Evolutionary conservation across 2,888 invertebrate species (phyloP).

Genomic region (Pollenia labialis): DNA sequence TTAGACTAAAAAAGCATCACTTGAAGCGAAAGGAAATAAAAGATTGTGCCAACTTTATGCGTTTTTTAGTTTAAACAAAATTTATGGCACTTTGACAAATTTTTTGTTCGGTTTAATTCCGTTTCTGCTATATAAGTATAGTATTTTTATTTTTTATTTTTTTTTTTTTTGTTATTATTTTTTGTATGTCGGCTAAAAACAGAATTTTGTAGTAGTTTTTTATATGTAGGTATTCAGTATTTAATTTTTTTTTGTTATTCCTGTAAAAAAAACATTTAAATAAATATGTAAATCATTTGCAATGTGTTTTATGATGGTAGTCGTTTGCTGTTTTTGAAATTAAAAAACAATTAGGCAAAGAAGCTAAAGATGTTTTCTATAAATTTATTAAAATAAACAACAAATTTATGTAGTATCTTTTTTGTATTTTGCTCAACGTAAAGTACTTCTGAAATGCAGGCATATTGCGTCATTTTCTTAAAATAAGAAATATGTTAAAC

Average conservation of each 20-base stretch:
- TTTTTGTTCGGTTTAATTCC: slow-evolving; percentile 6
- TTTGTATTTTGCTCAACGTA: too few relatives aligned
- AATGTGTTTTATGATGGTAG: not conserved
- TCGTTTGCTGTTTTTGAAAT: slow-evolving; percentile 12
- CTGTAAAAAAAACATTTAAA: slow-evolving; percentile 6
- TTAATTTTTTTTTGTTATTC: slow-evolving; percentile 6
- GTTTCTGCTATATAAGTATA: slow-evolving; percentile 10
- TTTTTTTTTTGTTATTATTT: slow-evolving; percentile 19
- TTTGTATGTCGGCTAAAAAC: slow-evolving; percentile 49
- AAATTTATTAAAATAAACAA: too few relatives aligned
- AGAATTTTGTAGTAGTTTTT: slow-evolving; percentile 26
- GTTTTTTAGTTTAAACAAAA: slow-evolving; percentile 67
- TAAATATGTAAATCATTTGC: slow-evolving; percentile 49
- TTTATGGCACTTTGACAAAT: slow-evolving; percentile 71
- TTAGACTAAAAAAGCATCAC: not conserved
- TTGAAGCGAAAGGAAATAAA: slow-evolving; percentile 58
- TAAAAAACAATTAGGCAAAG: slow-evolving; percentile 37
- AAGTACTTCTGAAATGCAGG: too few relatives aligned
- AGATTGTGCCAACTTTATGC: slow-evolving; percentile 71
- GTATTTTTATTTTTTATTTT: slow-evolving; percentile 13
- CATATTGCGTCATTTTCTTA: too few relatives aligned
- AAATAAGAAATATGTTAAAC: too few relatives aligned
- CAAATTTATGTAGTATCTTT: too few relatives aligned
- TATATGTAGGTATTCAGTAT: not conserved
- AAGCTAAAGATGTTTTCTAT: not conserved